Conservation (phyloP, 2,797 vertebrate genomes). For the Hemitrygon akajei region DNA sequence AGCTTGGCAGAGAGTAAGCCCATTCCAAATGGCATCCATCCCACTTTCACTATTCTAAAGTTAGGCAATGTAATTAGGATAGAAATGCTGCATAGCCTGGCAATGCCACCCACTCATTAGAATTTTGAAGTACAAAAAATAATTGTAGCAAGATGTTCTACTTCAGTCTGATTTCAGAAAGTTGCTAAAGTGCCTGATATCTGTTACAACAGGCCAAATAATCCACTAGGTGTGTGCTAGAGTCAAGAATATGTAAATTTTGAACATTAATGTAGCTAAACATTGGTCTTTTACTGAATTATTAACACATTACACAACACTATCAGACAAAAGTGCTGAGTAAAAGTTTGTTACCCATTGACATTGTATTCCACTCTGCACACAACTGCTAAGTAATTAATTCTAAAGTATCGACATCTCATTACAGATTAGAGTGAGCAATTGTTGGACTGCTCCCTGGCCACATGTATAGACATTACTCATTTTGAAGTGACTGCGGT, state of each 20-base stretch:
- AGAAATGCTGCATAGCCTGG: neutral
- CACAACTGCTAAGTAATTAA: slow-evolving; percentile 40
- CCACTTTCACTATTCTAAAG: neutral
- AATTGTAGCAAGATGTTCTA: neutral
- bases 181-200: neutral
- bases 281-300: neutral
- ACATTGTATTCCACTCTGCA: neutral
- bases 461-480: slow-evolving; percentile 15
- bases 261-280: neutral
- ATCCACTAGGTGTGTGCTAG: neutral
- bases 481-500: neutral
- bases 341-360: neutral
- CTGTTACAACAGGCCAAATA: neutral
- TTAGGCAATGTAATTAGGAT: neutral
- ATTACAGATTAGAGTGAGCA: slow-evolving; percentile 18
- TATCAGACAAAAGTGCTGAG: neutral
- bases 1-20: neutral
- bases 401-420: slow-evolving; percentile 40
- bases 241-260: neutral
- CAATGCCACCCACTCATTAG: neutral
- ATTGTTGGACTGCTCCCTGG: slow-evolving; percentile 37
- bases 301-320: neutral
- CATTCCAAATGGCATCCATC: neutral
- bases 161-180: neutral
- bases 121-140: neutral